A percentile compares a stretch with the other conserved stretches of the same genome.
These are phyloP conservation scores for Falco concolor DNA, from an alignment of 2,797 vertebrate species.

Conservation along the genomic window DNA sequence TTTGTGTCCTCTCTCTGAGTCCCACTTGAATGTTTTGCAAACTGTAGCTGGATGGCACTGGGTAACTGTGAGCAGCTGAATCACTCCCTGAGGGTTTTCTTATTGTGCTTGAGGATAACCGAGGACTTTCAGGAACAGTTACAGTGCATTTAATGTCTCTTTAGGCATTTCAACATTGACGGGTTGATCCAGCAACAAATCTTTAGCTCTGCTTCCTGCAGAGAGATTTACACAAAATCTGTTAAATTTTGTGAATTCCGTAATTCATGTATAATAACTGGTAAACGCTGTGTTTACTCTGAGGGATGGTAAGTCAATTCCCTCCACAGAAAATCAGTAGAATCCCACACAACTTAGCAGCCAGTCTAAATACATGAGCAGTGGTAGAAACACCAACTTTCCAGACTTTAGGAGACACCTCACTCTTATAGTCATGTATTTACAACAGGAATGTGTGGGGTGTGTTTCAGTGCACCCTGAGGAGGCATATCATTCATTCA, in stretches of 20 bases:
- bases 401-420: neutral
- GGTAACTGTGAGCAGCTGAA: neutral
- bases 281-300: neutral
- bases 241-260: neutral
- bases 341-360: neutral
- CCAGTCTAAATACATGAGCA: neutral
- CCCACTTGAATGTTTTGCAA: neutral
- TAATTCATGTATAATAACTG: neutral
- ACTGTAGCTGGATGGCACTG: neutral
- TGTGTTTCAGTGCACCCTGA: neutral
- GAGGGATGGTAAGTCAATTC: neutral
- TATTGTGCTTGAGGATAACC: neutral
- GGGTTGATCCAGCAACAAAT: neutral
- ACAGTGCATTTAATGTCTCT: neutral
- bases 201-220: neutral
- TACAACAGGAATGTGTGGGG: neutral
- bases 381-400: neutral
- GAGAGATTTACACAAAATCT: neutral
- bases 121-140: neutral
- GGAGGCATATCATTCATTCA: neutral
- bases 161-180: neutral
- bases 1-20: neutral
- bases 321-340: neutral
- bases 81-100: neutral
- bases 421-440: neutral